Base-by-base conservation (phyloP, 30 jellyfish, hydroid and myxozoan species). In the Nemopilema nomurai region DNA sequence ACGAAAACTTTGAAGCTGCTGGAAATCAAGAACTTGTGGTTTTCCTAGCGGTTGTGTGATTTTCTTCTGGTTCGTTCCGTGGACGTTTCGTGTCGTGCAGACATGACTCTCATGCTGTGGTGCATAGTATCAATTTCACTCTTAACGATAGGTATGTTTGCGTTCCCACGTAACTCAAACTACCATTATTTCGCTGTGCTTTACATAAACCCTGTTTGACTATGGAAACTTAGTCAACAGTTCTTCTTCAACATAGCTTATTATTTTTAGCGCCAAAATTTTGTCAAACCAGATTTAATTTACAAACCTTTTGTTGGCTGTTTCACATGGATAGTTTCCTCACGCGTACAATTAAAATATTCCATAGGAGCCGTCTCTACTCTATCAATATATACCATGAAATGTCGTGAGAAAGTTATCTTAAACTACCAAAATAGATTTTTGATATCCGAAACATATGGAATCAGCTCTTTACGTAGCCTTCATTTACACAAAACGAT, bases 1-100 rank as follows among this genome's bases (percentile, higher is more conserved):
- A 67, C 51, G 33, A 19, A 23, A 23, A 67, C 23, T 67, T 67
- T 18, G 30, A 67, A 67, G 76, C 76, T 23, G 76, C n/a, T 67
- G 49, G 76, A 23, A 67, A 67, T 67, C 49, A 67, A 20, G 6
- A 30, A 67, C 51, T 18, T 67, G 76, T 67, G 29, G 76, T 26
- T 71, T 20, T 71, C 52, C 49, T 25, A 23, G 26, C 62, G 52
- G 24, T 71, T 18, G 8, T 24, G 29, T 19, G 73, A n/a, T 24
- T n/a, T 18, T 63, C 18, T 63, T 63, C 7, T n/a, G 8, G 73
- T 63, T 63, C 4, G 29, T 7, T 3, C 16, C 7, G 7, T 3
- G 27, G 7, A 19, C 8, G 8, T 63, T 18, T 3, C 73, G 4
- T 63, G 73, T 24, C 29, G 73, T 24, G 73, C 73, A 63, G 29